Conservation (phyloP, 2,888 invertebrate species). For the Drosophila cognata region DNA sequence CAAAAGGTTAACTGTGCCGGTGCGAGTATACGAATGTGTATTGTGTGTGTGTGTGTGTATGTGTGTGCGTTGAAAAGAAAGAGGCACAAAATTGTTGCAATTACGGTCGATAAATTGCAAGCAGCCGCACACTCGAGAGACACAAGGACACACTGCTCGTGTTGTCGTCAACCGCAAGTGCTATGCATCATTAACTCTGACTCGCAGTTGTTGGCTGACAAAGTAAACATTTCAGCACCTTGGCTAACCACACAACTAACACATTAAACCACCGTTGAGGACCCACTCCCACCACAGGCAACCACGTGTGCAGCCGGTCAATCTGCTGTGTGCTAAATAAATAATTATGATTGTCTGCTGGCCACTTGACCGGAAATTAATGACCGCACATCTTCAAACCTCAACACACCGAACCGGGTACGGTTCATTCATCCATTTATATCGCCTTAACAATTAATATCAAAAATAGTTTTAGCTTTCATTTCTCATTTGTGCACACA, state of each 20-base stretch:
- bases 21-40: conserved; percentile 17
- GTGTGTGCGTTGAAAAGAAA: conserved; percentile 30
- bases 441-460: conserved; percentile 70
- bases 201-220: conserved; percentile 66
- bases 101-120: conserved; percentile 72
- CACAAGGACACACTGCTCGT: conserved; percentile 1
- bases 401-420: neutral
- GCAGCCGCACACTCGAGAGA: conserved; percentile 13
- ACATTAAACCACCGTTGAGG: conserved; percentile 23
- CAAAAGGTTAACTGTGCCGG: conserved; percentile 57
- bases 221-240: conserved; percentile 79
- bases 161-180: conserved; percentile 58
- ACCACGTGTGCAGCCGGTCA: conserved; percentile 74
- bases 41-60: conserved; percentile 22
- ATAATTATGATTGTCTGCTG: conserved; percentile 78
- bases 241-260: conserved; percentile 72
- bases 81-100: conserved; percentile 69
- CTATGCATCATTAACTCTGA: conserved; percentile 77
- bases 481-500: conserved; percentile 66
- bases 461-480: conserved; percentile 68
- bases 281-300: conserved; percentile 1
- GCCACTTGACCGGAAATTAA: conserved; percentile 79
- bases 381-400: conserved; percentile 63
- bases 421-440: conserved; percentile 3
- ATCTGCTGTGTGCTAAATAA: conserved; percentile 75